Evolutionary conservation across 1,140 invertebrate species (phyloP), one percentile per base, ranked within the genome.

Genomic region (Battus philenor): DNA sequence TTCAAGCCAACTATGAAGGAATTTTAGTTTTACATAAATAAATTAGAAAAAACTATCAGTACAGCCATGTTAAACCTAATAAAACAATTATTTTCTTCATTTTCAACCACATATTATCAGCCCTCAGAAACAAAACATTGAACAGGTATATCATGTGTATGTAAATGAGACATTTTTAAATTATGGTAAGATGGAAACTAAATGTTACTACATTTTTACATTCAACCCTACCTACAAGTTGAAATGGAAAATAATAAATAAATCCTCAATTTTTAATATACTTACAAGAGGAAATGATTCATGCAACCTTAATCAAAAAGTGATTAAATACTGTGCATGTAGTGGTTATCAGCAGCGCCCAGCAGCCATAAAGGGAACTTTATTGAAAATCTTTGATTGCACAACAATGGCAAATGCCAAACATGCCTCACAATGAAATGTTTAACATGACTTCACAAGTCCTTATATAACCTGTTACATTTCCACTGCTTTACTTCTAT

Each of bases 341-440:
- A 48, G 57, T 27, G 51, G 63, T 78, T 81, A 78, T 79, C 67
- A 51, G 50, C 58, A 61, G 46, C 59, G 47, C 67, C 50, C 60
- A 66, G 39, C 44, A 50, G 58, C 68, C 67, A 72, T 75, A 80
- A 73, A 83, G 60, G 51, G 64, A 60, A 73, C 63, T 81, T 76
- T 80, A 84, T 81, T 81, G 77, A 75, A 78, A 78, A 72, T 68
- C 69, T 36, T 74, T 78, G 72, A 80, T 84, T 84, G 64, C 77
- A 78, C 70, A 84, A 81, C 77, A 80, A 77, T 79, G 61, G 61
- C 49, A 49, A 70, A 63, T 54, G 52, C 65, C 59, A 73, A 68
- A 68, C 64, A 69, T 33, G 54, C 47, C 38, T 55, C 51, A 77
- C 69, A 72, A 77, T 71, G 66, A 65, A 68, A 59, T 51, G 59